Percentiles rank a stretch among this genome's conserved stretches.
Evolutionary conservation across 53 echinoderm and acorn worm species (phyloP).

Genomic region (Apostichopus leukothele): DNA sequence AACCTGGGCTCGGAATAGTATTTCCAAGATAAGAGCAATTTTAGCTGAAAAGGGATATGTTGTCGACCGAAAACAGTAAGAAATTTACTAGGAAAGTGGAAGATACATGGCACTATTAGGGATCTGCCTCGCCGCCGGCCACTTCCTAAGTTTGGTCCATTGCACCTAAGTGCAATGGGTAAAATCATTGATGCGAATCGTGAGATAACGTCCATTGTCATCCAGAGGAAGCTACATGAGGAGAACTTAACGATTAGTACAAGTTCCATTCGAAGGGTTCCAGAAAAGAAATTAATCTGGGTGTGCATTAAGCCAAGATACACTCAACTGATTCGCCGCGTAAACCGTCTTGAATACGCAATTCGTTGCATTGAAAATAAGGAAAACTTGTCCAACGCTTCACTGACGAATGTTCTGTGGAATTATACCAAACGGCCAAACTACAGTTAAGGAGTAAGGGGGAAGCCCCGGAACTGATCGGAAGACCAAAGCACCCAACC

Average conservation of each 20-base stretch:
- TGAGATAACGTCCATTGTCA: background rate
- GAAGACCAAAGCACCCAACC: constrained; percentile 22
- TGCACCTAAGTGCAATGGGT: background rate
- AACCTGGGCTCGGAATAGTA: too few relatives aligned
- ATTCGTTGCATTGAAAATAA: background rate
- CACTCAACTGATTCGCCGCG: constrained; percentile 6
- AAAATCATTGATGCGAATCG: background rate
- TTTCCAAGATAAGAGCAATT: too few relatives aligned
- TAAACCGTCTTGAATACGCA: constrained; percentile 9
- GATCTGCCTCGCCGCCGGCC: background rate
- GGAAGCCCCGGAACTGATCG: background rate
- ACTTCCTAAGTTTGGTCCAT: background rate
- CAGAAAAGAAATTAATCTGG: background rate
- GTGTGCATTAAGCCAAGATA: constrained; percentile 17
- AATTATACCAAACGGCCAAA: constrained; percentile 4
- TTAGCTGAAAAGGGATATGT: background rate
- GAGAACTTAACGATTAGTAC: background rate
- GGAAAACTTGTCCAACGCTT: constrained; percentile 24
- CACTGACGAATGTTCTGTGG: constrained; percentile 41
- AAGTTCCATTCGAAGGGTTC: background rate
- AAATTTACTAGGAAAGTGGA: background rate
- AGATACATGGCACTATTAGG: background rate
- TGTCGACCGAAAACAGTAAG: background rate
- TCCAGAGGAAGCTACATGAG: background rate
- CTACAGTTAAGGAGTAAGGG: background rate